phyloP scores from a whole-genome alignment of 2,888 invertebrate species.

The Alloscopus bannaensis region DNA sequence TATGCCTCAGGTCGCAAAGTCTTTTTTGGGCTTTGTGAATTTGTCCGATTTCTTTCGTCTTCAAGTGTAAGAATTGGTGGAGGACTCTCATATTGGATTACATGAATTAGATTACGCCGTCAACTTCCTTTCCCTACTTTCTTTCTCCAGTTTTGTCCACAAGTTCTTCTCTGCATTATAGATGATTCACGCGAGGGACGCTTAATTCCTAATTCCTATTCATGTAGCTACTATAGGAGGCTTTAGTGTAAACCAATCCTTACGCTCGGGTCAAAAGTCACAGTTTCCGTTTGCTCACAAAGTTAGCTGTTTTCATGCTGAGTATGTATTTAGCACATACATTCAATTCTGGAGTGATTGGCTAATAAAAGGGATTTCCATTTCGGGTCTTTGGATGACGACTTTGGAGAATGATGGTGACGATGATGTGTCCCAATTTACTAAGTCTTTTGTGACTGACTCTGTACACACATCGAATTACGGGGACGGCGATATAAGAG shows the following conservation, averaged over 20 bases:
- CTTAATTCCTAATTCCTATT: background rate
- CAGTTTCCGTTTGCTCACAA: too few relatives aligned
- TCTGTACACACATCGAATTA: too few relatives aligned
- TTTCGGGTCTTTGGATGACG: too few relatives aligned
- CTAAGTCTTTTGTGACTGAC: too few relatives aligned
- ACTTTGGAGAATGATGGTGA: too few relatives aligned
- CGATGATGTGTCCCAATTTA: too few relatives aligned
- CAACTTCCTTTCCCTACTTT: background rate
- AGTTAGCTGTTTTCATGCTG: too few relatives aligned
- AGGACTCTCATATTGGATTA: slow-evolving; percentile 25
- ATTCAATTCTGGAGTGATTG: slow-evolving; percentile 21
- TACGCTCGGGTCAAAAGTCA: slow-evolving; percentile 16
- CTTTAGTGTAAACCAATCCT: slow-evolving; percentile 12
- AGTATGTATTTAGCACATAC: background rate
- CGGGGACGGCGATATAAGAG: too few relatives aligned
- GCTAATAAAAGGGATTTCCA: slow-evolving; percentile 44
- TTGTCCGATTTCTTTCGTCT: slow-evolving; percentile 37
- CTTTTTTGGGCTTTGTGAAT: slow-evolving; percentile 7
- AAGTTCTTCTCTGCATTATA: background rate
- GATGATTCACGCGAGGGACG: background rate
- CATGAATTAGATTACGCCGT: slow-evolving; percentile 24
- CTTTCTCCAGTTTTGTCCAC: too few relatives aligned
- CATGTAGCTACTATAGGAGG: background rate
- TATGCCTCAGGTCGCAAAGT: too few relatives aligned
- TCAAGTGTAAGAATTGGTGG: background rate